Evolutionary conservation across 2,797 vertebrate species (phyloP), one percentile per base, ranked within the genome.

Genomic region (Phoxinus dragarum): DNA sequence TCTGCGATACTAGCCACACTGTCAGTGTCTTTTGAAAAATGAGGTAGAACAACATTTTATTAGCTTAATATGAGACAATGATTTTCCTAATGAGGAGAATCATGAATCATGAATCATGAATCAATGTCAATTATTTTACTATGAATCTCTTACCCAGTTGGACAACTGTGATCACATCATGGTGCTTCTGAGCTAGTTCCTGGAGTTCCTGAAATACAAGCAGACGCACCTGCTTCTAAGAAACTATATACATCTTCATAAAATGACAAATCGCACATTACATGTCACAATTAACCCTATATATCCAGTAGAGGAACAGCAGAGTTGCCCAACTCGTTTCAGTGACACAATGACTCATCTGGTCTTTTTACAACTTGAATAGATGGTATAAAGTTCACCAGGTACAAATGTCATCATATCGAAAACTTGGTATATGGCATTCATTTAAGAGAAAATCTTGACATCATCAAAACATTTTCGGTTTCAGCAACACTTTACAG

Each of bases 1-100:
- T 88, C 80, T 1, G 44, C 40, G 36, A 94, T 87, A 7, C 93
- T 94, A 7, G 64, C 61, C 19, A 91, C 88, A 54, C 92, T 82
- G 2, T 88, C 19, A 1, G 40, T 73, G 56, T 94, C 94, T 95
- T 86, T 76, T 19, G 68, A 67, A 16, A 81, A 40, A 81, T 71
- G 44, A 52, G 34, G 21, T 38, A 72, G 17, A 61, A 80, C 19
- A 64, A 44, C 5, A 71, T 27, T 16, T 66, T 7, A 59, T 4
- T 36, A n/a, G 38, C 34, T 42, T 31, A 44, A 27, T 66, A 54
- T 31, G n/a, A 21, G 47, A 14, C 23, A 34, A 19, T 2, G 14
- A 56, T 23, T 40, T 9, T 12, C 17, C 19, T 76, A n/a, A 56
- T 56, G 21, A 76, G 16, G 38, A 61, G 23, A 42, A 42, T 4